Conservation (phyloP, 2,797 vertebrate genomes). For the Ispidina picta region DNA sequence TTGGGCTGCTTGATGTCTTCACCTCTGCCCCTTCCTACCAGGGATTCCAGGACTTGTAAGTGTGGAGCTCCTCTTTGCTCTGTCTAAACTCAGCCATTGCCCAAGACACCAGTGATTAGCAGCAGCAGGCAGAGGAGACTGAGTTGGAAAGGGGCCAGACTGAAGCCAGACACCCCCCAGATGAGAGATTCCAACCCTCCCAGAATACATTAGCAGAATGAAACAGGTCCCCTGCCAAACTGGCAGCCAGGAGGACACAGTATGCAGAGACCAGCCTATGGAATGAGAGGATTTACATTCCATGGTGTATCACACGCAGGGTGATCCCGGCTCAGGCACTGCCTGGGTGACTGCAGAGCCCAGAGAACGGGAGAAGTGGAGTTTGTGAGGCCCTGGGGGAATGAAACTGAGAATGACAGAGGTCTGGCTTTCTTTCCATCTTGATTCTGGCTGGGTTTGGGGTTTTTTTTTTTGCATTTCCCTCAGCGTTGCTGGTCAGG, state of each 20-base stretch:
- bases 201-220: background rate
- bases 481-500: background rate
- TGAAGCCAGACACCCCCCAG: background rate
- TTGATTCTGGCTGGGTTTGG: background rate
- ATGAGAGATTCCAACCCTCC: background rate
- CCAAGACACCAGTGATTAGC: background rate
- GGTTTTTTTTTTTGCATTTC: background rate
- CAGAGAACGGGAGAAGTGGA: background rate
- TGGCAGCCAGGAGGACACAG: background rate
- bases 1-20: constrained; percentile 93
- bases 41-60: constrained; percentile 95
- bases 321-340: rapidly evolving
- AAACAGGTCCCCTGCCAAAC: rapidly evolving
- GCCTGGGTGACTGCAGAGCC: background rate
- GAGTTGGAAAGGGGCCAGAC: background rate
- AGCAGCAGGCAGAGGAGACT: background rate
- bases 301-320: rapidly evolving
- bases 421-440: background rate
- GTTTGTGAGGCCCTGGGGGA: background rate
- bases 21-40: constrained; percentile 85
- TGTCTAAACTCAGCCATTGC: background rate
- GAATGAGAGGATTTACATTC: background rate
- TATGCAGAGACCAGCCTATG: rapidly evolving
- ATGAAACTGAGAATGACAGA: background rate
- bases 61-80: background rate